Conservation (phyloP, 92 coral and sea anemone genomes). For the Bergia puertoricense region DNA sequence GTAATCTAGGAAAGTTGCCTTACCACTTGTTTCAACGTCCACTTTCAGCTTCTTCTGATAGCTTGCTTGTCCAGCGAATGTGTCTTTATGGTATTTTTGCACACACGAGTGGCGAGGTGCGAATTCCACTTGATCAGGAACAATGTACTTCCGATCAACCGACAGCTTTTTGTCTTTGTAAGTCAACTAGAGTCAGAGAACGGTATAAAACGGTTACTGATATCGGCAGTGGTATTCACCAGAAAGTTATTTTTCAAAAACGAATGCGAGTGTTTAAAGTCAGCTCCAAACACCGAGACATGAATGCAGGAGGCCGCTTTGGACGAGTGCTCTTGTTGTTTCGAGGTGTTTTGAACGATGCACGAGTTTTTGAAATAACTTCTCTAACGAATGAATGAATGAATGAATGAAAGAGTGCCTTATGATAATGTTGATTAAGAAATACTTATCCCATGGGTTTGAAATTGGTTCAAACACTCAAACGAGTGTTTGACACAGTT, state of each 20-base stretch:
- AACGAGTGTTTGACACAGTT: too few relatives aligned
- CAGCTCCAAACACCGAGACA: too few relatives aligned
- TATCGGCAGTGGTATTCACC: neutral
- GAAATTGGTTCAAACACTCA: too few relatives aligned
- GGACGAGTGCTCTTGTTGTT: too few relatives aligned
- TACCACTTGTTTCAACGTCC: neutral
- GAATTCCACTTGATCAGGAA: neutral
- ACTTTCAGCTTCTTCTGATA: neutral
- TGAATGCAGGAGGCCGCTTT: too few relatives aligned
- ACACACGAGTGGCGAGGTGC: slow-evolving; percentile 4
- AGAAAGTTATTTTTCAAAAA: neutral
- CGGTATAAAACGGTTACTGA: neutral
- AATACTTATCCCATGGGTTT: too few relatives aligned
- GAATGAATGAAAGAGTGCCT: too few relatives aligned
- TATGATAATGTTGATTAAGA: too few relatives aligned
- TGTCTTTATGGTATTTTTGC: neutral
- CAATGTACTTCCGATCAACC: neutral
- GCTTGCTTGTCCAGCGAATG: neutral
- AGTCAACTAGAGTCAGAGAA: neutral
- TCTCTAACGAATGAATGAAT: too few relatives aligned
- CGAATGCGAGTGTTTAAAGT: too few relatives aligned
- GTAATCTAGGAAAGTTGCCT: neutral
- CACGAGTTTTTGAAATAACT: too few relatives aligned
- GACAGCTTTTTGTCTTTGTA: neutral
- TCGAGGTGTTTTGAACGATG: too few relatives aligned